These are phyloP conservation scores for Drepanosiphum platanoidis DNA, from an alignment of 2,888 invertebrate genomes.

Conservation along the genomic window DNA sequence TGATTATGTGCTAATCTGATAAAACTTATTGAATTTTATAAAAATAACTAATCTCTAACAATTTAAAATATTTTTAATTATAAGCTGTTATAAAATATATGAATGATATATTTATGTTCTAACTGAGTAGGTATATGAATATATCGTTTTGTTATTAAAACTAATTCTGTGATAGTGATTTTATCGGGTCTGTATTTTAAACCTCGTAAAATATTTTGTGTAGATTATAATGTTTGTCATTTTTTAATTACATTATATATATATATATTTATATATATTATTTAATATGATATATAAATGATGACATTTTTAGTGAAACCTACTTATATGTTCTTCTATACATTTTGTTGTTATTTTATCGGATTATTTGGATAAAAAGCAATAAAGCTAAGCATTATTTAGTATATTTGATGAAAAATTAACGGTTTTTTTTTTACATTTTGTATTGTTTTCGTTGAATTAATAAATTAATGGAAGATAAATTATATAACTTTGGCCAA, in stretches of 20 bases:
- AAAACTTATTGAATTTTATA: conserved; percentile 26
- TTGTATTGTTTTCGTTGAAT: not conserved
- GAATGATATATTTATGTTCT: conserved; percentile 33
- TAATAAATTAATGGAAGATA: not conserved
- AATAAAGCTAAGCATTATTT: conserved; percentile 15
- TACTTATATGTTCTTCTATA: conserved; percentile 10
- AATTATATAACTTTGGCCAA: conserved; percentile 42
- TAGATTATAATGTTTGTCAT: conserved; percentile 14
- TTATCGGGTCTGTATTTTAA: conserved; percentile 37
- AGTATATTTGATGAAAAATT: not conserved
- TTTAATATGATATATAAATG: not conserved
- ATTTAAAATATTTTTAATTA: conserved; percentile 31
- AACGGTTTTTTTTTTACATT: not conserved
- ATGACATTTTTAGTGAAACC: conserved; percentile 48
- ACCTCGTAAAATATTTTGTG: conserved; percentile 30
- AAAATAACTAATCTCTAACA: conserved; percentile 43
- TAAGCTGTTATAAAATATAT: conserved; percentile 49
- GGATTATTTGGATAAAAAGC: conserved; percentile 1
- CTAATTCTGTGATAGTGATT: conserved; percentile 61
- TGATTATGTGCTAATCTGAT: not conserved
- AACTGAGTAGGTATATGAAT: conserved; percentile 36
- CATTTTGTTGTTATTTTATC: conserved; percentile 28
- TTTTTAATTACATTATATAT: conserved; percentile 17
- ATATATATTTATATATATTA: no score
- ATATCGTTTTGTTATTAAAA: conserved; percentile 36